Evolutionary conservation across 2,888 invertebrate genomes (phyloP), one percentile per base, ranked within the genome.

Genomic region (Anodontia alba): DNA sequence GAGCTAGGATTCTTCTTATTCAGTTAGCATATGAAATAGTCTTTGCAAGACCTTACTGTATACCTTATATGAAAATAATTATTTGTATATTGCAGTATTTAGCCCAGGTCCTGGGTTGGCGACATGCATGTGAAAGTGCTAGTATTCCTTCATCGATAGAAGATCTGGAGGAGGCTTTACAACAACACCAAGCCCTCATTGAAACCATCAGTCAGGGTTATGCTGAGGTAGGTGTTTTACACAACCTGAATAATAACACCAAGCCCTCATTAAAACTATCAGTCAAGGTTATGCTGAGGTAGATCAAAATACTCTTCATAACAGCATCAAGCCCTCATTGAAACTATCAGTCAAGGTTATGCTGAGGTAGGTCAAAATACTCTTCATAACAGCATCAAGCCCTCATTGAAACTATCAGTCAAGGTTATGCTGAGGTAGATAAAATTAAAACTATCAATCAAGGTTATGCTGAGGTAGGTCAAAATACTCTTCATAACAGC

Each of bases 161-260:
- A 87, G 97, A 98, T 79, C 95, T 99, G 80, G 99, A 99, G 94
- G 97, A 97, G 89, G 97, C 97, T 78, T 97, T 99, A 89, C 97
- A 98, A 91, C 96, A 98, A 74, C 99, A 99, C 95, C 97, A 99
- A 92, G 97, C 97, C 91, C 96, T 99, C 31, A 99, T 98, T 93
- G 99, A 99, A 94, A 97, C 97, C 84, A 99, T 99, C 97, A 99
- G 98, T 94, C 98, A 98, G 95, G 98, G 97, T 5, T 98, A 98
- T 93, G 97, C 98, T 1, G 98, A 98, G 96, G 62, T 62, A 98
- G 97, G 49, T 38, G 12, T n/a, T n/a, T n/a, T n/a, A n/a, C n/a
- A n/a, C n/a, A n/a, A n/a, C n/a, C n/a, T n/a, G n/a, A n/a, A n/a
- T 99, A 98, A 91, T 96, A 98, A 74, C 99, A 99, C 95, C 97